phyloP scores from a whole-genome alignment of 2,797 vertebrate species.

The Oreonectes daqikongensis region DNA sequence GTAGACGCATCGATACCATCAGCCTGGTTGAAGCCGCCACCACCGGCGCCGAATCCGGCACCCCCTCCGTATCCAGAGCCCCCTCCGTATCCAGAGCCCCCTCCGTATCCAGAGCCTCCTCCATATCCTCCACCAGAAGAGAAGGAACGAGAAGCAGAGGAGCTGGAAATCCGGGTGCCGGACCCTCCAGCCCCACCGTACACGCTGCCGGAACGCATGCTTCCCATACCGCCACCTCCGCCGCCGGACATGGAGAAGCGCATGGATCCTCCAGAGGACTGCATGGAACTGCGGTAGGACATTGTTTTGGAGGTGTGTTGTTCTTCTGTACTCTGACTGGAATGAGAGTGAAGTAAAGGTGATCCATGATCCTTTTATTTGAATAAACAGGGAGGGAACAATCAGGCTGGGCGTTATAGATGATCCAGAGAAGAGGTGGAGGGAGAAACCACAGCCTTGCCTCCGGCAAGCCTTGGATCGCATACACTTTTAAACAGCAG shows the following conservation, averaged over 20 bases:
- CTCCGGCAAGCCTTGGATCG: background rate
- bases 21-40: no score
- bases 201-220: conserved; percentile 66
- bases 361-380: conserved; percentile 33
- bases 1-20: conserved; percentile 51
- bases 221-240: background rate
- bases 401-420: conserved; percentile 7
- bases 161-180: conserved; percentile 57
- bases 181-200: conserved; percentile 65
- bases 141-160: conserved; percentile 43
- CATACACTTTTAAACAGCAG: background rate
- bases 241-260: conserved; percentile 25
- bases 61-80: background rate
- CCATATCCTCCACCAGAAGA: conserved; percentile 28
- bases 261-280: background rate
- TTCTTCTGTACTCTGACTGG: conserved; percentile 56
- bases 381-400: conserved; percentile 18
- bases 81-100: background rate
- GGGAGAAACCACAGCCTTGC: conserved; percentile 21
- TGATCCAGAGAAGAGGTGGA: conserved; percentile 10
- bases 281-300: conserved; percentile 6
- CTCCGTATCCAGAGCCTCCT: background rate
- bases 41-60: background rate
- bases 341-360: conserved; percentile 37
- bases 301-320: conserved; percentile 36